Percentiles rank a stretch among this genome's conserved stretches.
These are phyloP conservation scores for Stomatorhinus walkeri DNA, from an alignment of 2,797 vertebrate species.

Conservation along the genomic window DNA sequence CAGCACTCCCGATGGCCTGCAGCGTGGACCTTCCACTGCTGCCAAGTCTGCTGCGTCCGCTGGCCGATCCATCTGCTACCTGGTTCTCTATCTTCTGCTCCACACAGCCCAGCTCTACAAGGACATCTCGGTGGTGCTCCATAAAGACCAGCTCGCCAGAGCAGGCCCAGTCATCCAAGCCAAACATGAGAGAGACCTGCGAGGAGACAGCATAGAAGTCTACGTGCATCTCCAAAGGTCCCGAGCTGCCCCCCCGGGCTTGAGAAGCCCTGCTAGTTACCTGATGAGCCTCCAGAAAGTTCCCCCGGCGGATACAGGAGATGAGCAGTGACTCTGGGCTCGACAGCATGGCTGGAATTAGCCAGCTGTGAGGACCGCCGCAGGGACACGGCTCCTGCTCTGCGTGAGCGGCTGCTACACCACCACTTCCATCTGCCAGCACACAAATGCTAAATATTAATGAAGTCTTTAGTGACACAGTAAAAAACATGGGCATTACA, in stretches of 20 bases:
- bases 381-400: slow-evolving; percentile 49
- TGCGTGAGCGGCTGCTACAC: slow-evolving; percentile 22
- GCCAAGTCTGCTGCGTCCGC: slow-evolving; percentile 53
- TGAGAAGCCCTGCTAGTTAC: slow-evolving; percentile 45
- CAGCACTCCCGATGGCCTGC: slow-evolving; percentile 88
- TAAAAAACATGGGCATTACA: neutral
- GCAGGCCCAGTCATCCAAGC: slow-evolving; percentile 68
- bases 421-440: slow-evolving; percentile 69
- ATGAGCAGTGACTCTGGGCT: slow-evolving; percentile 86
- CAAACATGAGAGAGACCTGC: slow-evolving; percentile 83
- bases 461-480: neutral
- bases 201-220: neutral
- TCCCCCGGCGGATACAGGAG: slow-evolving; percentile 82
- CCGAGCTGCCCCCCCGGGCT: neutral
- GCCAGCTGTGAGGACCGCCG: slow-evolving; percentile 58
- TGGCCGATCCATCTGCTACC: slow-evolving; percentile 57
- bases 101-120: slow-evolving; percentile 74
- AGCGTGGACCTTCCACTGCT: slow-evolving; percentile 79
- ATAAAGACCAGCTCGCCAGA: slow-evolving; percentile 83
- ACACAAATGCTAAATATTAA: neutral
- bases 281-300: slow-evolving; percentile 89
- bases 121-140: slow-evolving; percentile 82
- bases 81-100: slow-evolving; percentile 89
- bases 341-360: slow-evolving; percentile 88
- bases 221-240: neutral